phyloP scores from a whole-genome alignment of 1,140 invertebrate species.

The Hyles vespertilio region DNA sequence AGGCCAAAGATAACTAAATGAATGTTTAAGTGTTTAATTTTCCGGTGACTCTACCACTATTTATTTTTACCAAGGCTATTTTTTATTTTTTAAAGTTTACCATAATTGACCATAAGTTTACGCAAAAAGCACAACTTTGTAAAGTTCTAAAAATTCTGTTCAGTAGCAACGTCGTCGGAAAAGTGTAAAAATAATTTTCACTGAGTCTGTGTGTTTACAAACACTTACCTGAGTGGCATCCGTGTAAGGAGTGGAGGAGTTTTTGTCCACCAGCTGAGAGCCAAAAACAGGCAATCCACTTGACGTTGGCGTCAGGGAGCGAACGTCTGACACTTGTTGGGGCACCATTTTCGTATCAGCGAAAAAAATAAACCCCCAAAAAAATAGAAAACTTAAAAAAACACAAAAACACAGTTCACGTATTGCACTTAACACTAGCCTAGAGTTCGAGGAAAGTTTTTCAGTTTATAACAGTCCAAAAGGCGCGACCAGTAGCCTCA shows the following conservation, averaged over 20 bases:
- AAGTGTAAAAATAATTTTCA: slow-evolving; percentile 2
- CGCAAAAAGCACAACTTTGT: no score
- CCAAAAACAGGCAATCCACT: slow-evolving; percentile 82
- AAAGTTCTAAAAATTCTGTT: no score
- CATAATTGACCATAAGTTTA: no score
- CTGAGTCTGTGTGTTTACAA: not conserved
- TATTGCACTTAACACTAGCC: slow-evolving; percentile 64
- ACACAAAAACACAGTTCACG: slow-evolving; percentile 57
- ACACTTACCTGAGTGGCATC: slow-evolving; percentile 94
- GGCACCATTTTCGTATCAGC: slow-evolving; percentile 71
- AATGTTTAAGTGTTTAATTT: no score
- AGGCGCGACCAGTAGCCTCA: slow-evolving; percentile 32
- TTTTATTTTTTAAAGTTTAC: no score
- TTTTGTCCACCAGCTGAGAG: slow-evolving; percentile 90
- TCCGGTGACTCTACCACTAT: no score
- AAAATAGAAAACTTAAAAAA: slow-evolving; percentile 44
- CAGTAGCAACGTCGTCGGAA: no score
- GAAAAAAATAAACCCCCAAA: slow-evolving; percentile 45
- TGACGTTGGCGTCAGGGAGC: slow-evolving; percentile 64
- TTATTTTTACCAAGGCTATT: no score
- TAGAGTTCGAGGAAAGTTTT: slow-evolving; percentile 6
- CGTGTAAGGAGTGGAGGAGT: slow-evolving; percentile 94
- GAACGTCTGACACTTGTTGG: slow-evolving; percentile 73
- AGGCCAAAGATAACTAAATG: no score
- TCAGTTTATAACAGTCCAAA: slow-evolving; percentile 51